Conservation (phyloP, 1,140 invertebrate genomes). For the Drosophila tsacasi region DNA sequence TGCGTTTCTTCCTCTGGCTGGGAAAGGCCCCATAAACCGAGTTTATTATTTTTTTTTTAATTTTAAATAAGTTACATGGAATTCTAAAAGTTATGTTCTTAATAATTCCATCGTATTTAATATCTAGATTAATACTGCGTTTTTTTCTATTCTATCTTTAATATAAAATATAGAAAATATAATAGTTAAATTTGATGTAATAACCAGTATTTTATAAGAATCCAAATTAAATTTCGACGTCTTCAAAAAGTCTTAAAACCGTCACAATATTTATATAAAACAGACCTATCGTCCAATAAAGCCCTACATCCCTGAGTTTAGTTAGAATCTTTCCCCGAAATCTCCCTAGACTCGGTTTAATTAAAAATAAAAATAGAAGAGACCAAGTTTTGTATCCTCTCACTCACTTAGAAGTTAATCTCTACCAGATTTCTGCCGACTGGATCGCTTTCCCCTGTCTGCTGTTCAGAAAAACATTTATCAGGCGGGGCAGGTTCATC, state of each 20-base stretch:
- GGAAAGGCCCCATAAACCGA: slow-evolving; percentile 2
- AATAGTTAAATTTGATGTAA: no score
- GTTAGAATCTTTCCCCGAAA: slow-evolving; percentile 2
- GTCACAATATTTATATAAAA: not conserved
- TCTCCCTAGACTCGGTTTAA: not conserved
- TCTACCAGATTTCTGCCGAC: slow-evolving; percentile 15
- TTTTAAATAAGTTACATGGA: not conserved
- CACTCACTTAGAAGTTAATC: slow-evolving; percentile 27
- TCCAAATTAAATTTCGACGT: no score
- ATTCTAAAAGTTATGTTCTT: not conserved
- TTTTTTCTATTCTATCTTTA: no score
- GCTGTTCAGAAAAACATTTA: slow-evolving; percentile 27
- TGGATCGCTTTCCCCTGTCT: slow-evolving; percentile 22
- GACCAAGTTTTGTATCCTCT: slow-evolving; percentile 13
- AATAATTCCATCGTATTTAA: not conserved
- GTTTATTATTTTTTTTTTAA: not conserved
- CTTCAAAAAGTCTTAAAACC: not conserved
- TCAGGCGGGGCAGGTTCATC: slow-evolving; percentile 68
- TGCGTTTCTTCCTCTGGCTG: slow-evolving; percentile 5
- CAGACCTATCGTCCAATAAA: not conserved
- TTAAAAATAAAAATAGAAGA: not conserved
- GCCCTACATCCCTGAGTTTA: not conserved
- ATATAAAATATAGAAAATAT: no score
- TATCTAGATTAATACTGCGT: no score
- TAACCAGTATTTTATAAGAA: no score